Evolutionary conservation across 2,888 invertebrate species (phyloP).

Genomic region (Hirtodrosophila confusa): DNA sequence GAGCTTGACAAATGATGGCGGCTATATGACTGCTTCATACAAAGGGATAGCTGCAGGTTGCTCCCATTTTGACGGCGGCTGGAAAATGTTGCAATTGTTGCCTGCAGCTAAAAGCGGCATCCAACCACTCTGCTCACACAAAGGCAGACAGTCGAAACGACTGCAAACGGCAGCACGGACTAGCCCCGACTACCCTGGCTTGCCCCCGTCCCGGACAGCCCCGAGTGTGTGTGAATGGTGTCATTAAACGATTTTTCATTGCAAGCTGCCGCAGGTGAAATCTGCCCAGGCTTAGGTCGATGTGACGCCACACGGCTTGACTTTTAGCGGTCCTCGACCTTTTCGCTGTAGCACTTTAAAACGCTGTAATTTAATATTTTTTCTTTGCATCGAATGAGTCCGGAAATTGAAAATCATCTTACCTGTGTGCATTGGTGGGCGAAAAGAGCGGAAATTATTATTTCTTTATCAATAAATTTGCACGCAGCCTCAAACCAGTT

Average conservation of each 20-base stretch:
- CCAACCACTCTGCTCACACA: slow-evolving; percentile 27
- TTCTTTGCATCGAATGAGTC: slow-evolving; percentile 32
- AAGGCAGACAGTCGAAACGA: slow-evolving; percentile 49
- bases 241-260: slow-evolving; percentile 84
- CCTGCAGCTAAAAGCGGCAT: slow-evolving; percentile 49
- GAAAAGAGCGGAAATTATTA: slow-evolving; percentile 70
- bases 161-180: slow-evolving; percentile 41
- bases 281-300: slow-evolving; percentile 37
- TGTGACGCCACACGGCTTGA: slow-evolving; percentile 31
- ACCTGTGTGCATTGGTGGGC: slow-evolving; percentile 47
- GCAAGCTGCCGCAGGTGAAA: slow-evolving; percentile 82
- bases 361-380: slow-evolving; percentile 34
- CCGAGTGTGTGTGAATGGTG: slow-evolving; percentile 78
- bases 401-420: slow-evolving; percentile 77
- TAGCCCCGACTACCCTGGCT: background rate
- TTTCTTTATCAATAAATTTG: slow-evolving; percentile 71
- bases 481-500: slow-evolving; percentile 13
- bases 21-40: slow-evolving; percentile 22
- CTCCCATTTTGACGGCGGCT: slow-evolving; percentile 36
- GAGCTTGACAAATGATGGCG: slow-evolving; percentile 69
- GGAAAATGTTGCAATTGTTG: slow-evolving; percentile 67
- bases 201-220: background rate
- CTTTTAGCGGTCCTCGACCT: slow-evolving; percentile 73
- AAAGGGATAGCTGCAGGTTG: slow-evolving; percentile 34
- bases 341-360: slow-evolving; percentile 55